A percentile compares a stretch with the other conserved stretches of the same genome.
Conservation (phyloP, 2,113 vertebrate species). For the Empidonax alnorum region DNA sequence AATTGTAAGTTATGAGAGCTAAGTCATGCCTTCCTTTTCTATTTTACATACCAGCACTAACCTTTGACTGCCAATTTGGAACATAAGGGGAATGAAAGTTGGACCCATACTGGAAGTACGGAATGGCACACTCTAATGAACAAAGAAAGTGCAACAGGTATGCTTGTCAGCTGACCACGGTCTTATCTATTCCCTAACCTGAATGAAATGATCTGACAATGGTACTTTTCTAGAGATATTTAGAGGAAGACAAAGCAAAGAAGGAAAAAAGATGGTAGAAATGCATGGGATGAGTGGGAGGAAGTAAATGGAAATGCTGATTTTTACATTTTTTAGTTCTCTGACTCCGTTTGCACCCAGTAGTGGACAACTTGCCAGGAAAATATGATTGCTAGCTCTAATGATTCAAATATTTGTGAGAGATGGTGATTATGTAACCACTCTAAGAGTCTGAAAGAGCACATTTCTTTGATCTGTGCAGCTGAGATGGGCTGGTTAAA, state of each 20-base stretch:
- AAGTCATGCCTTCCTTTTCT: neutral
- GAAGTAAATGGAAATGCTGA: neutral
- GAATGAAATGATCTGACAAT: neutral
- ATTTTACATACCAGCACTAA: neutral
- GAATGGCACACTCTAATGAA: neutral
- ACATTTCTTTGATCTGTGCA: slow-evolving; percentile 8
- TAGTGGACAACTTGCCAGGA: slow-evolving; percentile 14
- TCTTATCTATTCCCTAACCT: neutral
- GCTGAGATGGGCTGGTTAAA: neutral
- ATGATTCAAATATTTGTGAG: slow-evolving; percentile 43
- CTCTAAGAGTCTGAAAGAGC: neutral
- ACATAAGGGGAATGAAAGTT: neutral
- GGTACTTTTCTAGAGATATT: neutral
- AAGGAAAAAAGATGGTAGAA: neutral
- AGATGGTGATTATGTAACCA: slow-evolving; percentile 30
- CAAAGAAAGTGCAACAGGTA: neutral
- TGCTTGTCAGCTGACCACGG: neutral
- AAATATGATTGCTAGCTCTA: slow-evolving; percentile 30
- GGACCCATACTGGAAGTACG: neutral
- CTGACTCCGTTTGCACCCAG: slow-evolving; percentile 8
- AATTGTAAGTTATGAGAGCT: neutral
- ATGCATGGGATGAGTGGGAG: neutral
- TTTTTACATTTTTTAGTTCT: slow-evolving; percentile 29
- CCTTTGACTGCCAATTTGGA: neutral
- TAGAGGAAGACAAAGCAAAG: neutral